Base-by-base conservation (phyloP, 2,797 vertebrate genomes). In the Tenualosa ilisha region DNA sequence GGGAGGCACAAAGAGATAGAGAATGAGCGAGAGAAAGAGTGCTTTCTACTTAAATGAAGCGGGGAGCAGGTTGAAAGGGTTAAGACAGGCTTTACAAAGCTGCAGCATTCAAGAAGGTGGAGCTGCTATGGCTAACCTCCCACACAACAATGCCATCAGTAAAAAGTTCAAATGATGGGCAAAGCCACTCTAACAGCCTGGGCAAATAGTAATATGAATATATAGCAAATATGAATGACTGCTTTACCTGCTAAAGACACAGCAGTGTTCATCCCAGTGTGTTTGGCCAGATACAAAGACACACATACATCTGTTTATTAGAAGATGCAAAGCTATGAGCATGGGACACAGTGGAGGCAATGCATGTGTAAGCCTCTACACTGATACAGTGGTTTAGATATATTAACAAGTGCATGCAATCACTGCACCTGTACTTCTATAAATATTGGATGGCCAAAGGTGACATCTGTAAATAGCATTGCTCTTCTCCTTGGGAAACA, bases 1-100 rank as follows among this genome's bases (percentile, higher is more conserved):
- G 91, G 93, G 89, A 94, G 93, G 94, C 94, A 93, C 93, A 94
- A 94, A 93, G 94, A 94, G 94, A 95, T 5, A 46, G 37, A 79
- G 40, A 79, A 79, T 79, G 68, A 43, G 68, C 40, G 37, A 75
- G 68, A 75, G 72, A 79, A 79, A 43, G 72, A 79, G 65, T 15
- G 72, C 37, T 43, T 92, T 93, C 93, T 93, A 94, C 93, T 94
- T 94, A 94, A 91, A 94, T 91, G 88, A 91, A 92, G 90, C 89
- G 86, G 90, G 89, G 49, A 89, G 88, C 93, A 88, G 90, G 92
- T 89, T 93, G 92, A 95, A 94, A 94, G 93, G 92, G 94, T 95
- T 94, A 94, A 94, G 93, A 93, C 91, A 91, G 92, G 92, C 92
- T 93, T 93, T 94, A 93, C 92, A 90, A 90, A 92, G 89, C 84